Evolutionary conservation across 1,140 invertebrate genomes (phyloP).

Genomic region (Ctenoplectra terminalis): DNA sequence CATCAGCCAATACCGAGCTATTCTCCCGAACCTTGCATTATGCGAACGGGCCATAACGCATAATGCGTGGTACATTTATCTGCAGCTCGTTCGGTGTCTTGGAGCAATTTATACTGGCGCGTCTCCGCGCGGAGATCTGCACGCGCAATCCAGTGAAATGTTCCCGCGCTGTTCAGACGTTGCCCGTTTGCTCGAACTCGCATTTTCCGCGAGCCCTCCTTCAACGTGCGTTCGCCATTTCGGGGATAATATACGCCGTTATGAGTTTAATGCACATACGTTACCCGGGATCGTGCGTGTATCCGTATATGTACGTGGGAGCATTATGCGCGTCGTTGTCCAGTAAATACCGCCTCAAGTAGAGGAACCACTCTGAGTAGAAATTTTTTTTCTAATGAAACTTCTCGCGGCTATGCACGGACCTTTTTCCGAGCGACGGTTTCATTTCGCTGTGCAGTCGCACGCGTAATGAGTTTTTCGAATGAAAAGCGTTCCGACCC

Average conservation of each 20-base stretch:
- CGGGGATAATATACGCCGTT: conserved; percentile 25
- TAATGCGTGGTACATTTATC: too few species aligned
- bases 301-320: not conserved
- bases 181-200: not conserved
- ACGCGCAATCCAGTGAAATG: conserved; percentile 1
- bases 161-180: not conserved
- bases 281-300: not conserved
- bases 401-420: not conserved
- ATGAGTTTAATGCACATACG: conserved; percentile 26
- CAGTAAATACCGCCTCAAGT: conserved; percentile 35
- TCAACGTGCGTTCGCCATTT: conserved; percentile 7
- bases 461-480: conserved; percentile 23
- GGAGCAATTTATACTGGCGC: too few species aligned
- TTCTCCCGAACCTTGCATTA: too few species aligned
- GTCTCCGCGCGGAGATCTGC: not conserved
- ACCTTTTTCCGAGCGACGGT: not conserved
- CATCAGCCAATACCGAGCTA: too few species aligned
- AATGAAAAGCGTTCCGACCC: conserved; percentile 15
- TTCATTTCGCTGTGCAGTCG: conserved; percentile 35
- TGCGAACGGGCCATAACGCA: too few species aligned
- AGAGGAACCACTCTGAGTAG: conserved; percentile 4
- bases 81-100: too few species aligned
- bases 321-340: conserved; percentile 14
- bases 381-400: conserved; percentile 43
- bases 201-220: not conserved